phyloP scores from a whole-genome alignment of 2,888 invertebrate genomes.

The Emmelina monodactyla region DNA sequence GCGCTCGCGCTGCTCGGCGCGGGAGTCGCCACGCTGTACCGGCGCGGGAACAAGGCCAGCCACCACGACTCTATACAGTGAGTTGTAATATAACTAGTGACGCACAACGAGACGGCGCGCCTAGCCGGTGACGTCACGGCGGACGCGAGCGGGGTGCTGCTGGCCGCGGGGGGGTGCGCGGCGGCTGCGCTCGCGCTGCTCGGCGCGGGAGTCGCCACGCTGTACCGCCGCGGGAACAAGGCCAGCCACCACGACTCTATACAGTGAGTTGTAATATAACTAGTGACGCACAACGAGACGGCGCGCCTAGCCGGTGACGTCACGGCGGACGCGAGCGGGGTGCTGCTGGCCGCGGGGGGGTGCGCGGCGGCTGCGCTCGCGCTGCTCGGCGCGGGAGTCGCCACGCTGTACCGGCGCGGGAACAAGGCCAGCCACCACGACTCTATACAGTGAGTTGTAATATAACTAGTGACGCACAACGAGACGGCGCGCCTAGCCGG shows the following conservation, averaged over 20 bases:
- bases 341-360: slow-evolving; percentile 81
- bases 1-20: slow-evolving; percentile 74
- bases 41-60: slow-evolving; percentile 71
- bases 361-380: slow-evolving; percentile 79
- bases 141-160: slow-evolving; percentile 72
- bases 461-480: slow-evolving; percentile 67
- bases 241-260: slow-evolving; percentile 72
- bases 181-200: slow-evolving; percentile 76
- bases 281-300: slow-evolving; percentile 75
- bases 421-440: slow-evolving; percentile 73
- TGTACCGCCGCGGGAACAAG: slow-evolving; percentile 73
- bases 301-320: slow-evolving; percentile 75
- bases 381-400: slow-evolving; percentile 73
- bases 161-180: slow-evolving; percentile 85
- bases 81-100: slow-evolving; percentile 45
- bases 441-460: slow-evolving; percentile 66
- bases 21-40: slow-evolving; percentile 72
- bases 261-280: slow-evolving; percentile 62
- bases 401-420: slow-evolving; percentile 71
- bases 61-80: slow-evolving; percentile 75
- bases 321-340: slow-evolving; percentile 69
- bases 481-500: slow-evolving; percentile 77
- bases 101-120: slow-evolving; percentile 77
- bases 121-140: slow-evolving; percentile 72
- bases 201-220: slow-evolving; percentile 72